Conservation (phyloP, 2,797 vertebrate genomes). For the Falco naumanni region DNA sequence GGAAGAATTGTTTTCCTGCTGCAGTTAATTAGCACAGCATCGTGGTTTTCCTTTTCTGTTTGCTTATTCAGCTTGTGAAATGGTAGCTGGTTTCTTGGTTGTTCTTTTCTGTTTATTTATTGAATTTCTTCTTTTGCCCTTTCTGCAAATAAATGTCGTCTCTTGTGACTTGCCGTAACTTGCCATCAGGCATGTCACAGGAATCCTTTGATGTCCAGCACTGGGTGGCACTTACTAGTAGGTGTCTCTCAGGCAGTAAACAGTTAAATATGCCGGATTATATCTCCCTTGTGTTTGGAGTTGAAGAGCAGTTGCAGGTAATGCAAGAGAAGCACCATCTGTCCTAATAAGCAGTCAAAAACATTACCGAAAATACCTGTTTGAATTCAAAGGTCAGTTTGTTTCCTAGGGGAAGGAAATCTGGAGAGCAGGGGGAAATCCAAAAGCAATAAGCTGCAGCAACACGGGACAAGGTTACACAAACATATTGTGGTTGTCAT, state of each 20-base stretch:
- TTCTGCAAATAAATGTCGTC: not conserved
- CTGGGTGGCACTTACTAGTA: not conserved
- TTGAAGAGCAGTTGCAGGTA: not conserved
- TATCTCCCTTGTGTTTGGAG: not conserved
- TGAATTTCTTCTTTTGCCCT: not conserved
- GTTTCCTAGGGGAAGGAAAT: not conserved
- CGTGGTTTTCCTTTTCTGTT: conserved; percentile 8
- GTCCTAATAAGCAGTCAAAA: not conserved
- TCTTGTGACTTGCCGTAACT: not conserved
- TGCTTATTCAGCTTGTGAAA: conserved; percentile 4
- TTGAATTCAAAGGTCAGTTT: conserved; percentile 18
- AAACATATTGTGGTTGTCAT: not conserved
- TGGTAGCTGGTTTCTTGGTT: not conserved
- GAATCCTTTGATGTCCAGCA: not conserved
- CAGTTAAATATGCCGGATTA: not conserved
- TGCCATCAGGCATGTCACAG: not conserved
- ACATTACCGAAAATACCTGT: not conserved
- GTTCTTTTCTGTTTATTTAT: not conserved
- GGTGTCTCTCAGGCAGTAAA: not conserved
- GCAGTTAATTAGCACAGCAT: conserved; percentile 42
- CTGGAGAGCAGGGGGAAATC: not conserved
- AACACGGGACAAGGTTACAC: not conserved
- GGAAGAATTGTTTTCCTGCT: conserved; percentile 29
- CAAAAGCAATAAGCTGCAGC: not conserved
- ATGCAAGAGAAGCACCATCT: not conserved